These are phyloP conservation scores for Eidolon dupreanum DNA, from an alignment of 2,797 vertebrate species.

Conservation along the genomic window DNA sequence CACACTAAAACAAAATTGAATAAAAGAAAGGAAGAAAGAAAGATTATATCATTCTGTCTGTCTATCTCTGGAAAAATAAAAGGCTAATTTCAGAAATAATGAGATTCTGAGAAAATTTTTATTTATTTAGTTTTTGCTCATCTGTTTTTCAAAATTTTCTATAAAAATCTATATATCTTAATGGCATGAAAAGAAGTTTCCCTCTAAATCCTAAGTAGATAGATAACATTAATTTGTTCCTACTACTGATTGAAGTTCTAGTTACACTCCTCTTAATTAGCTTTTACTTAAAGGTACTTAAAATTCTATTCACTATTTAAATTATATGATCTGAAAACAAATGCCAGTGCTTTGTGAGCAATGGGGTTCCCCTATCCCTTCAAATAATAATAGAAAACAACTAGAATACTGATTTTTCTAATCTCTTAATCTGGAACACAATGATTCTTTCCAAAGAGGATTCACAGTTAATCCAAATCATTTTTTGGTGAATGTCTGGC, in stretches of 20 bases:
- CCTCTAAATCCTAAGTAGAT: background rate
- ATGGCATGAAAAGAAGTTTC: background rate
- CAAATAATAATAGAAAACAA: background rate
- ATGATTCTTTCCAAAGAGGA: background rate
- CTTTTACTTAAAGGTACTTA: conserved; percentile 7
- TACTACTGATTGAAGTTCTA: background rate
- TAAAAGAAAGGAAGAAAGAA: too few species aligned
- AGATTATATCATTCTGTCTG: background rate
- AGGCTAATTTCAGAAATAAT: background rate
- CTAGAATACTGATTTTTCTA: background rate
- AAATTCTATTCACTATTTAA: background rate
- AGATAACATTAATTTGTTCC: background rate
- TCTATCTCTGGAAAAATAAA: background rate
- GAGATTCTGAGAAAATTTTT: background rate
- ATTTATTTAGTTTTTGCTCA: background rate
- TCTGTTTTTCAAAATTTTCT: background rate
- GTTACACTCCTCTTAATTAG: background rate
- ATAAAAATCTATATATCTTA: background rate
- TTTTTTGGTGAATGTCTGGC: background rate
- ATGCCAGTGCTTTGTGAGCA: background rate
- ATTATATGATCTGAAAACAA: background rate
- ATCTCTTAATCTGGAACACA: background rate
- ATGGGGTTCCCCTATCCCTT: background rate
- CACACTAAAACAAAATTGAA: background rate
- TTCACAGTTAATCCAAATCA: background rate